Evolutionary conservation across 2,888 invertebrate genomes (phyloP).

Genomic region (Pseudolycoriella hygida): DNA sequence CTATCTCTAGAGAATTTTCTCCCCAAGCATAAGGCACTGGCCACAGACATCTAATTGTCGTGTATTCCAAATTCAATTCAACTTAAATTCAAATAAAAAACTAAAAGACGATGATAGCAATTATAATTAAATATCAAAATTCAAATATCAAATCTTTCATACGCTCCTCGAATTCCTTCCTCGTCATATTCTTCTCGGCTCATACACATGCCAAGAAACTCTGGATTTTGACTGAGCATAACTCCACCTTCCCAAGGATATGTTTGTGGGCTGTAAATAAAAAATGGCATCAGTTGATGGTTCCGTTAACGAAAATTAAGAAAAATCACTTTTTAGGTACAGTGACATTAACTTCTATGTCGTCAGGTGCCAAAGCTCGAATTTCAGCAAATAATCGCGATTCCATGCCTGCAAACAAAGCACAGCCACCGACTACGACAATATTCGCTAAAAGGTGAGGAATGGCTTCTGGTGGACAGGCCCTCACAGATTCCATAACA

Average conservation of each 20-base stretch:
- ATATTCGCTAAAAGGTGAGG: slow-evolving; percentile 69
- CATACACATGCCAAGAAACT: slow-evolving; percentile 52
- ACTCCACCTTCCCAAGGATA: slow-evolving; percentile 86
- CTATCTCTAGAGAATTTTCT: too few relatives aligned
- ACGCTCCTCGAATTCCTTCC: slow-evolving; percentile 45
- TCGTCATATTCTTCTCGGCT: slow-evolving; percentile 82
- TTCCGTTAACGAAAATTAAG: not conserved
- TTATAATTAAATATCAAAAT: not conserved
- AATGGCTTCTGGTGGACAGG: slow-evolving; percentile 54
- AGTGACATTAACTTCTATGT: slow-evolving; percentile 56
- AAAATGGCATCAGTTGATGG: not conserved
- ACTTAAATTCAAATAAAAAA: too few relatives aligned
- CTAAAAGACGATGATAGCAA: too few relatives aligned
- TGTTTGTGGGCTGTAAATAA: slow-evolving; percentile 45
- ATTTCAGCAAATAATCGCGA: slow-evolving; percentile 64
- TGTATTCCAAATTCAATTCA: too few relatives aligned
- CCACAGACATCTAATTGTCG: too few relatives aligned
- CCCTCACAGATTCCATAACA: slow-evolving; percentile 55
- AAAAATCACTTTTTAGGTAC: slow-evolving; percentile 43
- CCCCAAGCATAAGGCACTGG: too few relatives aligned
- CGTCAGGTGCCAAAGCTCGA: slow-evolving; percentile 56
- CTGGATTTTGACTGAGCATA: slow-evolving; percentile 49
- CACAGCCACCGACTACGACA: slow-evolving; percentile 65
- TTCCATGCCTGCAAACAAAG: slow-evolving; percentile 66
- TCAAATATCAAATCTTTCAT: slow-evolving; percentile 35